phyloP scores from a whole-genome alignment of 35 echinoderm and acorn worm species.

The Acanthaster planci region DNA sequence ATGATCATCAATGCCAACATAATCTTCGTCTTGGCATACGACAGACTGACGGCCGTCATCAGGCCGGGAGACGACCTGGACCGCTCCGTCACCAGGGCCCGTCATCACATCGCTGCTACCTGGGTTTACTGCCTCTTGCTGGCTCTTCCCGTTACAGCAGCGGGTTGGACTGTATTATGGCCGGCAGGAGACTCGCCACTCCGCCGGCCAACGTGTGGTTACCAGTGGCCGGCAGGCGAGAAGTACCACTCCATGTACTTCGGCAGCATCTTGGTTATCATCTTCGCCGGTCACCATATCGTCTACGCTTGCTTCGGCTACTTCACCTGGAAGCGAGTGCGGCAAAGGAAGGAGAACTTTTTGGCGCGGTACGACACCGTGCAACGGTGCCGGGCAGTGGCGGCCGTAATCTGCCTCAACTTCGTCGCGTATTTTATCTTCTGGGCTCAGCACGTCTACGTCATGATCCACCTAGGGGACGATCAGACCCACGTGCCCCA shows the following conservation, averaged over 20 bases:
- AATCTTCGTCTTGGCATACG: conserved; percentile 36
- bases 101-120: conserved; percentile 18
- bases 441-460: conserved; percentile 39
- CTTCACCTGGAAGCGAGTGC: conserved; percentile 13
- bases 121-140: conserved; percentile 45
- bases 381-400: not conserved
- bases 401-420: not conserved
- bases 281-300: not conserved
- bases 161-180: conserved; percentile 21
- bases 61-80: not conserved
- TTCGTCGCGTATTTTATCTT: conserved; percentile 28
- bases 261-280: conserved; percentile 35
- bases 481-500: not conserved
- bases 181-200: not conserved
- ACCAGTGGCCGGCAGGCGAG: conserved; percentile 41
- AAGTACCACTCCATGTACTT: conserved; percentile 59
- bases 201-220: conserved; percentile 36
- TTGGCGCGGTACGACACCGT: not conserved
- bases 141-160: conserved; percentile 16
- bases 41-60: conserved; percentile 25
- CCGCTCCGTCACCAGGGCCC: conserved; percentile 14
- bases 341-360: not conserved
- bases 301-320: conserved; percentile 24
- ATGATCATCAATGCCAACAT: conserved; percentile 21
- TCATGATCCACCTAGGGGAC: conserved; percentile 5